Evolutionary conservation across 2,113 vertebrate species (phyloP), one percentile per base, ranked within the genome.

Genomic region (Podarcis cretensis): DNA sequence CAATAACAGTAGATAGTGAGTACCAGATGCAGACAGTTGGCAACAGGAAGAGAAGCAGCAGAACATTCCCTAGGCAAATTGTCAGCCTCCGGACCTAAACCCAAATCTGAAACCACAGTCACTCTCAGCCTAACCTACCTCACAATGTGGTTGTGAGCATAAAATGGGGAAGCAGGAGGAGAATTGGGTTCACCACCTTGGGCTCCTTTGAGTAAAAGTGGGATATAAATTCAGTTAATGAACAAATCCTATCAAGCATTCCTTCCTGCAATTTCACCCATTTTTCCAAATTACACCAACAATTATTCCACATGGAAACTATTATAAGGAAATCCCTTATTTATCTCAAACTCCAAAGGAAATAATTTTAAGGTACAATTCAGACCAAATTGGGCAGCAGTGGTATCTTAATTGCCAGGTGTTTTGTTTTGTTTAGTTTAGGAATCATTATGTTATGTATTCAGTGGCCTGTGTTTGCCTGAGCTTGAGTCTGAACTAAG

Each of bases 311-410:
- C 5, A n/a, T 12, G 5, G 37, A 20, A 68, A 40, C 57, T 0
- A 1, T 71, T 91, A 78, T 77, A 35, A 89, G 79, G 73, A 32
- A 85, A 66, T 85, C 80, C 1, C 7, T 74, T 90, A 2, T 18
- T 21, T 86, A 48, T 65, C 20, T 85, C 65, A 84, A 27, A n/a
- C 66, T 37, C 73, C 79, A 48, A 2, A 80, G 30, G n/a, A 63
- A 84, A 87, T 12, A 40, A 84, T 86, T 89, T 59, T 71, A 76
- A 77, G 77, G 16, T 75, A 20, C 40, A 76, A 87, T 90, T 91
- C 69, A 76, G 79, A 59, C 18, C 18, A 13, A 84, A 87, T 89
- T 65, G 83, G 85, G 77, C 80, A 83, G 54, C 68, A 25, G 71
- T 57, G 48, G 1, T 74, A 71, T 30, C 71, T 90, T 83, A 90